Percentiles rank a stretch among this genome's conserved stretches.
These are phyloP conservation scores for Etia nguti DNA, from an alignment of 2,113 vertebrate genomes.

Conservation along the genomic window DNA sequence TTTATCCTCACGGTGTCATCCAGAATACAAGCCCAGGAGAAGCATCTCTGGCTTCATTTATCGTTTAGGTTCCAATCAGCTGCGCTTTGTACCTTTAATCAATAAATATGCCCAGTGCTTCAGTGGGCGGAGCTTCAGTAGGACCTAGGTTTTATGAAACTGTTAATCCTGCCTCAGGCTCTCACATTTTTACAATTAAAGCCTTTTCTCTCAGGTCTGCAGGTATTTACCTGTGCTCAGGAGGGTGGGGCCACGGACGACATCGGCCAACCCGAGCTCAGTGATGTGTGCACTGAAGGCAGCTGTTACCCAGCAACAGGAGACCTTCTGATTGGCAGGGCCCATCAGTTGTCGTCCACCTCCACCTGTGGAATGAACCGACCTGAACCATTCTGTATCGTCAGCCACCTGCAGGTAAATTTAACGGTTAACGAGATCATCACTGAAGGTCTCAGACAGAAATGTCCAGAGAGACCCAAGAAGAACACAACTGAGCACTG, in stretches of 20 bases:
- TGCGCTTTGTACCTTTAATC: background rate
- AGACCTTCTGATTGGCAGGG: constrained; percentile 90
- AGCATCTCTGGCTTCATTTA: accelerated
- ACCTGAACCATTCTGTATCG: constrained; percentile 89
- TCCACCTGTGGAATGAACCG: constrained; percentile 86
- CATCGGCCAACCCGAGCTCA: constrained; percentile 73
- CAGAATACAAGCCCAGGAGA: background rate
- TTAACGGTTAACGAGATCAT: background rate
- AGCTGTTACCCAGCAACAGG: constrained; percentile 97
- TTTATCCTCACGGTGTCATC: background rate
- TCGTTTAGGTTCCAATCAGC: background rate
- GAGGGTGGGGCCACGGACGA: background rate
- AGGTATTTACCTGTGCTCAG: constrained; percentile 22
- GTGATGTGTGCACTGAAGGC: constrained; percentile 88
- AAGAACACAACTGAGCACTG: accelerated
- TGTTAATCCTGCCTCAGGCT: background rate
- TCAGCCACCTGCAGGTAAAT: constrained; percentile 94
- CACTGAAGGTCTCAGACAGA: background rate
- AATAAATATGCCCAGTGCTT: background rate
- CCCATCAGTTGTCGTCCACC: constrained; percentile 80
- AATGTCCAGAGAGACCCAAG: background rate
- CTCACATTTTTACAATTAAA: background rate
- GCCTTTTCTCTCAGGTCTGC: constrained; percentile 60
- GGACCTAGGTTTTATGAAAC: background rate
- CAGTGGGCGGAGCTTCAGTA: background rate